Conservation (phyloP, 23 tunicate species). For the Styela plicata region DNA sequence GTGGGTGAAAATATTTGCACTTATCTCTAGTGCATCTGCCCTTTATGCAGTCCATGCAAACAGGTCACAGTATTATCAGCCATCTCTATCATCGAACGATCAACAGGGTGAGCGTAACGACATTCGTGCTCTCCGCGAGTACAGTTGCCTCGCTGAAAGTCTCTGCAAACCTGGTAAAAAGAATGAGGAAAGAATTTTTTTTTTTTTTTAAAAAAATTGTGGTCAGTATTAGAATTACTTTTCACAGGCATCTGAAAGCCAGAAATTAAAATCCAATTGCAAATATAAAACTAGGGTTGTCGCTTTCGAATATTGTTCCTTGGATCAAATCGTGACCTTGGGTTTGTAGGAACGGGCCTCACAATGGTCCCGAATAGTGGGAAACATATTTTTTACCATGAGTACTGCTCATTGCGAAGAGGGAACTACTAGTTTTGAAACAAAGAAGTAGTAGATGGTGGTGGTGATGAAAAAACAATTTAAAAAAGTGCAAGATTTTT, state of each 20-base stretch:
- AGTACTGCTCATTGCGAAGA: too few relatives aligned
- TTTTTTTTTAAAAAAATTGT: background rate
- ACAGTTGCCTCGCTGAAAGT: slow-evolving; percentile 92
- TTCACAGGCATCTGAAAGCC: background rate
- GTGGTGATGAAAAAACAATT: too few relatives aligned
- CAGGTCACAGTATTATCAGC: slow-evolving; percentile 93
- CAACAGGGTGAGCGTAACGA: slow-evolving; percentile 95
- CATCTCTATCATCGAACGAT: slow-evolving; percentile 80
- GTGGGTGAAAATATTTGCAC: slow-evolving; percentile 99
- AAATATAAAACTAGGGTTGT: background rate
- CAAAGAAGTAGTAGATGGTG: too few relatives aligned
- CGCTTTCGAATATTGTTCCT: too few relatives aligned
- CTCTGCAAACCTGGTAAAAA: slow-evolving; percentile 81
- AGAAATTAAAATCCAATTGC: background rate
- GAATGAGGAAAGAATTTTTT: background rate
- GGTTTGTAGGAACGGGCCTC: too few relatives aligned
- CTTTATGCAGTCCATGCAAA: slow-evolving; percentile 98
- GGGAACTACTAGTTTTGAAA: too few relatives aligned
- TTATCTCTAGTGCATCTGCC: slow-evolving; percentile 91
- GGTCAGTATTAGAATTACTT: background rate
- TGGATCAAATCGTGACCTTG: too few relatives aligned
- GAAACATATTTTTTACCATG: too few relatives aligned
- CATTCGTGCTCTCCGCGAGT: slow-evolving; percentile 91
- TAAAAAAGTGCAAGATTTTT: too few relatives aligned
- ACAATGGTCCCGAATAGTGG: too few relatives aligned